A percentile compares a stretch with the other conserved stretches of the same genome.
phyloP scores from a whole-genome alignment of 2,888 invertebrate genomes.

The Cerastis leucographa region DNA sequence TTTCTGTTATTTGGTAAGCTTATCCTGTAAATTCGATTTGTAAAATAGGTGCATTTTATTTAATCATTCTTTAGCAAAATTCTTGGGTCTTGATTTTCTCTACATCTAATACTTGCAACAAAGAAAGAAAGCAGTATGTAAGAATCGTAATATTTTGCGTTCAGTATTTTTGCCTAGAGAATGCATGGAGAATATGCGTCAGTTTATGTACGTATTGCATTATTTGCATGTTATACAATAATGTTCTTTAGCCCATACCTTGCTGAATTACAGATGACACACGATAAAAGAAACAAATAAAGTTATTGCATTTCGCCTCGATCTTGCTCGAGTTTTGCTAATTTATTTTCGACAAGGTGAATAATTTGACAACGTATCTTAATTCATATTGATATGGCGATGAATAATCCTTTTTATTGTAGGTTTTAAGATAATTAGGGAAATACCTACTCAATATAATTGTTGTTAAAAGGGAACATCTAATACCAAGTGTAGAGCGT shows the following conservation, averaged over 20 bases:
- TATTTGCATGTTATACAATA: not conserved
- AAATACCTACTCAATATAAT: not conserved
- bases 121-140: not conserved
- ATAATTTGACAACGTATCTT: constrained; percentile 23
- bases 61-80: not conserved
- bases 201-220: not conserved
- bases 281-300: constrained; percentile 6
- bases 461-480: not conserved
- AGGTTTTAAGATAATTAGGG: not conserved
- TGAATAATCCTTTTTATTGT: constrained; percentile 11
- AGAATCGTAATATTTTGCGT: not conserved
- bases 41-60: not conserved
- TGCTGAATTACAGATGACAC: not conserved
- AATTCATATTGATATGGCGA: constrained; percentile 5
- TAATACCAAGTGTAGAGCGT: not conserved
- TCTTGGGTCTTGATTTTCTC: not conserved
- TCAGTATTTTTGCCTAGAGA: not conserved
- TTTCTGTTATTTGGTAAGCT: not conserved
- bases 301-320: not conserved
- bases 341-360: constrained; percentile 24
- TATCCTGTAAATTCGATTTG: not conserved
- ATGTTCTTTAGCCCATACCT: too few species aligned
- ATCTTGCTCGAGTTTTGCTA: constrained; percentile 12
- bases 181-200: not conserved
- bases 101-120: not conserved